These are phyloP conservation scores for Dicrostonyx torquatus DNA, from an alignment of 2,797 vertebrate genomes.

Conservation along the genomic window DNA sequence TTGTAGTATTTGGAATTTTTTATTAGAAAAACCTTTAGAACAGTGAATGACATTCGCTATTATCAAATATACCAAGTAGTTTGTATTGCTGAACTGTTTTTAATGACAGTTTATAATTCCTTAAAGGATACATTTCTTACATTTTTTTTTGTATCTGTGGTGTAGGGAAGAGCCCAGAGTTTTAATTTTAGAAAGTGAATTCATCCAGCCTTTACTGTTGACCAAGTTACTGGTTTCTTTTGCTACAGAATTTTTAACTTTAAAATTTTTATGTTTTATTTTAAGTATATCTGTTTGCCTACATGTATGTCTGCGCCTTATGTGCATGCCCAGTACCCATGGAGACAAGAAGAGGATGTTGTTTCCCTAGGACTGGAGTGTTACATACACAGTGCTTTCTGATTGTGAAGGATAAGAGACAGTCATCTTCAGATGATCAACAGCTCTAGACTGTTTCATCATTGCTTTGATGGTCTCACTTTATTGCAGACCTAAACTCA, in stretches of 20 bases:
- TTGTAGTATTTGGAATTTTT: not conserved
- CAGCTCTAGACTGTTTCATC: not conserved
- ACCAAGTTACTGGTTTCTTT: not conserved
- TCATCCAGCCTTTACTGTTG: not conserved
- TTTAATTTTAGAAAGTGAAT: not conserved
- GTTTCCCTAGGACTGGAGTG: not conserved
- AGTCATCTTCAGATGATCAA: not conserved
- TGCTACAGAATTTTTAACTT: not conserved
- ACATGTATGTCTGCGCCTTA: not conserved
- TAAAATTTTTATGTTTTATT: not conserved
- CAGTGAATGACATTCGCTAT: not conserved
- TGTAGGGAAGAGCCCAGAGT: not conserved
- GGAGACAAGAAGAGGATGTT: not conserved
- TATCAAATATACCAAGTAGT: not conserved
- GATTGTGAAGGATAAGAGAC: not conserved
- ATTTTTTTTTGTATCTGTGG: not conserved
- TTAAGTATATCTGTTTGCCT: not conserved
- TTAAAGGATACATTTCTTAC: not conserved
- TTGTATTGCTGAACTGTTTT: not conserved
- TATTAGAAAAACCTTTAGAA: conserved; percentile 10
- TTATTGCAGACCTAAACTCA: not conserved
- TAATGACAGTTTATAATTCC: not conserved
- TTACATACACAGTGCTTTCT: not conserved
- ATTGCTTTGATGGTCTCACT: not conserved
- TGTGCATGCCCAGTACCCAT: not conserved